Percentiles rank a stretch among this genome's conserved stretches.
Evolutionary conservation across 2,888 invertebrate species (phyloP).

Genomic region (Eristalis pertinax): DNA sequence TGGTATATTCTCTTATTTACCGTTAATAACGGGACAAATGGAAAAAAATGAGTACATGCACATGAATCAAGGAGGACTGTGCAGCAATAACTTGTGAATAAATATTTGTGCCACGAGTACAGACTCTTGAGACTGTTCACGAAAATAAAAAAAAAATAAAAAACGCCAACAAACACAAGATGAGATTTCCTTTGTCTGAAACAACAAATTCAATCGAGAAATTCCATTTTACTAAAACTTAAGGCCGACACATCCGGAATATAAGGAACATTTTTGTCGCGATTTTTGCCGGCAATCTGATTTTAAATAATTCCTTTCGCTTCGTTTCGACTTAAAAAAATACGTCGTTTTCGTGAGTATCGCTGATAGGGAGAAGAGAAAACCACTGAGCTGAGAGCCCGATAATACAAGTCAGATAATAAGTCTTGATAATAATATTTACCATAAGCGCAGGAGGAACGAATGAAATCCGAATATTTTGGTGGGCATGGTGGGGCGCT

Average conservation of each 20-base stretch:
- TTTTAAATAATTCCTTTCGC: constrained; percentile 5
- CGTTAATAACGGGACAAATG: background rate
- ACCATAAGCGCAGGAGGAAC: constrained; percentile 75
- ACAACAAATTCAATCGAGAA: constrained; percentile 19
- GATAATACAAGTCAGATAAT: constrained; percentile 80
- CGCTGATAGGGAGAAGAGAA: constrained; percentile 53
- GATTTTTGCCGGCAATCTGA: constrained; percentile 41
- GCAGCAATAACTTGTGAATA: constrained; percentile 5
- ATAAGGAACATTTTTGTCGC: constrained; percentile 46
- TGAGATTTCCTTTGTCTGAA: too few relatives aligned
- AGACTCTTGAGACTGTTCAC: background rate
- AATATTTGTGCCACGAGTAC: constrained; percentile 7
- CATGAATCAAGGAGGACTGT: background rate
- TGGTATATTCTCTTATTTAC: constrained; percentile 3
- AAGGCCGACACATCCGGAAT: constrained; percentile 58
- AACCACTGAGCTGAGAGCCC: constrained; percentile 75
- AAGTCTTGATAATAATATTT: constrained; percentile 81
- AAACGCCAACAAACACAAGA: background rate
- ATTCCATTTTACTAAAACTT: constrained; percentile 52
- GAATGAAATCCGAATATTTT: background rate
- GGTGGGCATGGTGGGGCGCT: background rate
- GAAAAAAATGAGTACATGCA: background rate
- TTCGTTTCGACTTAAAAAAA: background rate
- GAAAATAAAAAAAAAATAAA: background rate
- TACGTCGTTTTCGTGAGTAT: background rate